Evolutionary conservation across 2,797 vertebrate genomes (phyloP).

Genomic region (Oceanodroma leucorhoa): DNA sequence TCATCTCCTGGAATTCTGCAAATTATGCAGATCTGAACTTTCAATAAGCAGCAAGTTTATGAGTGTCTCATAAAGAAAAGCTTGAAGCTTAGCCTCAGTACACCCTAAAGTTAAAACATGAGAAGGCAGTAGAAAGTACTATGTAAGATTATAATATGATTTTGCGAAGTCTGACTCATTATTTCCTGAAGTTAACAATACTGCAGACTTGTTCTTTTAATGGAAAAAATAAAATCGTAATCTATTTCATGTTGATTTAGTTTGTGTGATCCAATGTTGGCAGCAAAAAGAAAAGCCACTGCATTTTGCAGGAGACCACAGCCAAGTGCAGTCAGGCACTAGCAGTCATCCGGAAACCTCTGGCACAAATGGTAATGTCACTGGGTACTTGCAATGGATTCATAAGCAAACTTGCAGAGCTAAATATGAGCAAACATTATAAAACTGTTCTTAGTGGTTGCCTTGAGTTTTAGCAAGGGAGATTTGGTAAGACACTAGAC

Average conservation of each 20-base stretch:
- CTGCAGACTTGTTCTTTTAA: neutral
- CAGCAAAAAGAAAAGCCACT: neutral
- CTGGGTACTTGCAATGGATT: rapidly evolving
- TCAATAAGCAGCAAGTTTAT: neutral
- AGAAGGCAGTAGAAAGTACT: neutral
- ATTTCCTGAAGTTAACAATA: neutral
- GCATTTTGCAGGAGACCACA: neutral
- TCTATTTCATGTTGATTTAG: neutral
- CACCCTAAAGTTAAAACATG: neutral
- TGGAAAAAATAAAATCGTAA: neutral
- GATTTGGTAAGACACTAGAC: rapidly evolving
- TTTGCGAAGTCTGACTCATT: neutral
- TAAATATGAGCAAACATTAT: rapidly evolving
- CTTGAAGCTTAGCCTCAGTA: neutral
- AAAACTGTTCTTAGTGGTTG: neutral
- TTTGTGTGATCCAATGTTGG: neutral
- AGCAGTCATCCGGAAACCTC: rapidly evolving
- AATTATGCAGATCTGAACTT: neutral
- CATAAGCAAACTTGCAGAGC: rapidly evolving
- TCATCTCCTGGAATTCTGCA: neutral
- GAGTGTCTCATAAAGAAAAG: neutral
- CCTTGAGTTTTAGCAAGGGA: neutral
- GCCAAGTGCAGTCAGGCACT: rapidly evolving
- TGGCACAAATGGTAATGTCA: rapidly evolving
- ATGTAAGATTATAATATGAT: rapidly evolving